Evolutionary conservation across 1,140 invertebrate genomes (phyloP), one percentile per base, ranked within the genome.

Genomic region (Camponotus floridanus): DNA sequence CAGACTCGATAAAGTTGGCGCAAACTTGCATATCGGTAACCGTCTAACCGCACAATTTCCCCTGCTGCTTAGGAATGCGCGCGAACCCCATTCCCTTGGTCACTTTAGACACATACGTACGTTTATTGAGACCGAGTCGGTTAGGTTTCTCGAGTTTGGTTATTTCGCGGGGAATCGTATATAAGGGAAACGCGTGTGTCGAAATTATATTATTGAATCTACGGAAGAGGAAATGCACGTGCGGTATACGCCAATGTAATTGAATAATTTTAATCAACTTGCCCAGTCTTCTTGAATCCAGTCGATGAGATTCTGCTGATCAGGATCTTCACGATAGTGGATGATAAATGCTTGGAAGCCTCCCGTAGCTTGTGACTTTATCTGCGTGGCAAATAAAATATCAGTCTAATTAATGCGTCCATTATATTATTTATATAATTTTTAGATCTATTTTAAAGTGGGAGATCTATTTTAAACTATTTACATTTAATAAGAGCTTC

Each of bases 251-350:
- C 7, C 26, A 21, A 65, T 85, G 13, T 26, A 15, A 78, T 39
- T 31, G 31, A 64, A 62, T 45, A 62, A 64, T 65, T 57, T 33
- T 57, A 65, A 85, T 85, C 33, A 45, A 94, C 93, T 93, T 96
- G 98, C 98, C 99, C 99, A 99, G 94, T 99, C 98, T 95, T 98
- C 98, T 95, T 99, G 99, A 89, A 99, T 99, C 98, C 99, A 99
- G 94, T 99, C 99, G 88, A 99, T 99, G 18, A 99, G 96, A 95
- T 99, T 99, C 94, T 99, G 99, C 93, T 99, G 97, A 95, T 99
- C 99, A 11, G 98, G 98, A 96, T 99, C 99, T 95, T 99, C 99
- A 91, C 99, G 96, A 94, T 99, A 99, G 93, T 98, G 98, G 21
- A 98, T 97, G 83, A 99, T 99, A 94, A 99, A 99, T 6, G 98